These are phyloP conservation scores for Sitobion miscanthi DNA, from an alignment of 1,140 invertebrate species.

Conservation along the genomic window DNA sequence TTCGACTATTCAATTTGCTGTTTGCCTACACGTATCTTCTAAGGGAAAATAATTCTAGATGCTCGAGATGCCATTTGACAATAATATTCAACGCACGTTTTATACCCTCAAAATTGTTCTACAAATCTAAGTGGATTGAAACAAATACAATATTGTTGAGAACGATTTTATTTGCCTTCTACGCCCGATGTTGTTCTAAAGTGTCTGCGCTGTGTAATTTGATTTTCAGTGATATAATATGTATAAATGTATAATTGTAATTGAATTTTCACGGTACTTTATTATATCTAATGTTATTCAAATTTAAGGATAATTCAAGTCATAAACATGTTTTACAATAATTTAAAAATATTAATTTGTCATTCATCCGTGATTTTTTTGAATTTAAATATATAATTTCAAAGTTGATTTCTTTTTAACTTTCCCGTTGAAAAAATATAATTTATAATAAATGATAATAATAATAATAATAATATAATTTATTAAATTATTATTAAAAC, in stretches of 20 bases:
- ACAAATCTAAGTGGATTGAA: slow-evolving; percentile 35
- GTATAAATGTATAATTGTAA: background rate
- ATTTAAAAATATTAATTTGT: background rate
- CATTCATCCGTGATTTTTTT: background rate
- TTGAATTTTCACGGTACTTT: slow-evolving; percentile 23
- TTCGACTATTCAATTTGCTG: slow-evolving; percentile 41
- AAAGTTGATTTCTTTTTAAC: background rate
- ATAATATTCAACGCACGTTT: slow-evolving; percentile 46
- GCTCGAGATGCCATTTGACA: background rate
- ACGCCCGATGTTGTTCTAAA: background rate
- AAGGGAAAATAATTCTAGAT: slow-evolving; percentile 10
- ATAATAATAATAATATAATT: background rate
- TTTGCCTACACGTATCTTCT: slow-evolving; percentile 40
- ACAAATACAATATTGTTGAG: slow-evolving; percentile 21
- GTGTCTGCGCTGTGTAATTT: background rate
- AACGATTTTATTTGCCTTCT: background rate
- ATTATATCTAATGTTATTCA: background rate
- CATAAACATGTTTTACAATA: background rate
- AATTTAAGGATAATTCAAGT: slow-evolving; percentile 27
- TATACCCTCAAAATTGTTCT: slow-evolving; percentile 22
- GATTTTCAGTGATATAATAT: background rate
- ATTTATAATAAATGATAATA: background rate
- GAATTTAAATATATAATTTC: background rate
- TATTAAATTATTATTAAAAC: background rate
- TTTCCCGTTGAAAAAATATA: background rate